Conservation (phyloP, 2,113 vertebrate species). For the Cricetomys ansorgei region DNA sequence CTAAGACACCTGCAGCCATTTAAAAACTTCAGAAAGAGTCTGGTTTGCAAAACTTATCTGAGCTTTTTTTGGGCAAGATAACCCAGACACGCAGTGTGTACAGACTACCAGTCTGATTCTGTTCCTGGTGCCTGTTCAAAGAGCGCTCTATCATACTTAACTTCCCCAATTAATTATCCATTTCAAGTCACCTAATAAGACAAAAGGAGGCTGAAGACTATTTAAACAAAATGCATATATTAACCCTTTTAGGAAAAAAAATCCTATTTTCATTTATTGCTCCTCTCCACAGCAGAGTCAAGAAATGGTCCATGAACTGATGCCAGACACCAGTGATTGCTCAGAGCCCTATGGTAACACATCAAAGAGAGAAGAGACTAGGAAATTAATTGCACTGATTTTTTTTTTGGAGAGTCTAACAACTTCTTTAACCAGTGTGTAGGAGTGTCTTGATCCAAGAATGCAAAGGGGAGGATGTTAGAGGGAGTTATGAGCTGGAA, state of each 20-base stretch:
- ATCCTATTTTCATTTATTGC: conserved; percentile 35
- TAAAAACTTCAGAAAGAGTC: conserved; percentile 74
- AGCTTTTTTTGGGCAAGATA: conserved; percentile 59
- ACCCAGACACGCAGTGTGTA: background rate
- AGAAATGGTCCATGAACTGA: conserved; percentile 75
- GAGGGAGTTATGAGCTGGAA: conserved; percentile 76
- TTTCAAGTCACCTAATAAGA: conserved; percentile 33
- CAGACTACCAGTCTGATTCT: background rate
- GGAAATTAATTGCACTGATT: conserved; percentile 87
- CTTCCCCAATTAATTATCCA: background rate
- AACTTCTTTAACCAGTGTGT: conserved; percentile 80
- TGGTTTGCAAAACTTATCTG: conserved; percentile 56
- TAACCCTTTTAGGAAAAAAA: conserved; percentile 25
- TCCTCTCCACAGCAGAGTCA: conserved; percentile 57
- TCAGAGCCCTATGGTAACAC: conserved; percentile 75
- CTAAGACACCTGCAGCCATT: conserved; percentile 85
- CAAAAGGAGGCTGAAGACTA: background rate
- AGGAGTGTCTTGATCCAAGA: conserved; percentile 82
- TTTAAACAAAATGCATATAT: conserved; percentile 24
- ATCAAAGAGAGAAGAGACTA: conserved; percentile 85
- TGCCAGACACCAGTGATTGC: conserved; percentile 73
- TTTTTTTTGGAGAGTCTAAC: conserved; percentile 81
- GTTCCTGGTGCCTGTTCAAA: background rate
- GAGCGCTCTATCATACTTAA: background rate
- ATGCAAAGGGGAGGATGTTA: conserved; percentile 78